Base-by-base conservation (phyloP, 2,888 invertebrate species). In the Ferdinandea cuprea region DNA sequence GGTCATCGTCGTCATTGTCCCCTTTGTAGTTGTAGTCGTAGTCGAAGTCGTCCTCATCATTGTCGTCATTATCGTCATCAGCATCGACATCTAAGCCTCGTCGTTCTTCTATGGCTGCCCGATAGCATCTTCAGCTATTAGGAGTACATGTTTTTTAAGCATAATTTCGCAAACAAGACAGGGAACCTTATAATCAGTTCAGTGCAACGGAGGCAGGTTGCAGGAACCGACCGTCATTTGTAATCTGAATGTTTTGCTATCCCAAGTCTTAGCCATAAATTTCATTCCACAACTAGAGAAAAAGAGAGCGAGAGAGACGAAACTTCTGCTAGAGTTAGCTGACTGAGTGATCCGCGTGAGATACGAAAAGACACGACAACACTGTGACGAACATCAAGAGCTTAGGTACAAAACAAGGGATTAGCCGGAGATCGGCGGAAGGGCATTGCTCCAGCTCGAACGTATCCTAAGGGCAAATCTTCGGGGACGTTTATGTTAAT, bases 401-500 rank as follows among this genome's bases (percentile, higher is more conserved):
- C 50, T 65, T 35, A 58, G 46, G 37, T 44, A 42, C 11, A 76
- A 69, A 66, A 73, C 76, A 76, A 71, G 50, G 56, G 83, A 83
- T 83, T 72, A 78, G 54, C 63, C 42, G 54, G 44, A 8, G 56
- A 44, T 30, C n/a, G 17, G 30, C 17, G 35, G 17, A 11, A 56
- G 66, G 54, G n/a, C 17, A 48, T 5, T 17, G 32, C 46, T 48
- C 13, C 54, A 54, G 32, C 46, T 48, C 13, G 48, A 54, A 48
- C 40, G 66, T 56, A 73, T 78, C 83, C 83, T 68, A 37, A 83
- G 83, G 83, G 71, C 83, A 77, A 72, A 78, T 78, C 83, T 72
- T 68, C 78, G 72, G 78, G 68, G 83, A 83, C 83, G 78, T 83
- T 83, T 83, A 83, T 83, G 83, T 83, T 83, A 83, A 83, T 83